These are phyloP conservation scores for Protula sp. DNA, from an alignment of 2,888 invertebrate genomes.

Conservation along the genomic window DNA sequence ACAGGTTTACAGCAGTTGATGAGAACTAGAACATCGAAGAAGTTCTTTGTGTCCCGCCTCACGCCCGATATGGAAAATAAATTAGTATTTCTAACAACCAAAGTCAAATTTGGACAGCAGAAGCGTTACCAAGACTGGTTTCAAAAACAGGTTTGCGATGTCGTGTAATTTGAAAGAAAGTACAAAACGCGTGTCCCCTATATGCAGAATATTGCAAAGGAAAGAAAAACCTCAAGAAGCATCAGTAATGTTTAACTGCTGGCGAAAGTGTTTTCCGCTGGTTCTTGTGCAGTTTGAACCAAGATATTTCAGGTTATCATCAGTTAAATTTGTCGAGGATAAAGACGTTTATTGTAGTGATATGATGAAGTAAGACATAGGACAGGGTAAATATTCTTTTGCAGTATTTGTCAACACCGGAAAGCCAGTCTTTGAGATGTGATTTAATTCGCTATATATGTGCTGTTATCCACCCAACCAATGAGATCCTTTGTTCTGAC, in stretches of 20 bases:
- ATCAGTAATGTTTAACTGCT: no score
- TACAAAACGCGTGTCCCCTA: no score
- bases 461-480: conserved; percentile 87
- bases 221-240: no score
- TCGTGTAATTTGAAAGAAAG: no score
- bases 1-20: conserved; percentile 68
- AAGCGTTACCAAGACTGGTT: conserved; percentile 94
- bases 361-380: no score
- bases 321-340: no score
- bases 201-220: no score
- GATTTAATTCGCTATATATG: conserved; percentile 91
- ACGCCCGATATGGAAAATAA: conserved; percentile 92
- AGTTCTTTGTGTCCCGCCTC: conserved; percentile 76
- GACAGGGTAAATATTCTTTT: no score
- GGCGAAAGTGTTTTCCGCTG: no score
- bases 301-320: no score
- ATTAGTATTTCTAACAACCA: conserved; percentile 71
- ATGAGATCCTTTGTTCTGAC: conserved; percentile 87
- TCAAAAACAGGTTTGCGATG: conserved; percentile 63
- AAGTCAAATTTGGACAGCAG: conserved; percentile 70
- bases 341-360: no score
- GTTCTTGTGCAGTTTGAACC: no score
- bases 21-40: conserved; percentile 77
- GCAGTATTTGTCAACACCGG: conserved; percentile 80
- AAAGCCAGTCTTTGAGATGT: conserved; percentile 83